Conservation (phyloP, 2,888 invertebrate genomes). For the Conistra vaccinii region DNA sequence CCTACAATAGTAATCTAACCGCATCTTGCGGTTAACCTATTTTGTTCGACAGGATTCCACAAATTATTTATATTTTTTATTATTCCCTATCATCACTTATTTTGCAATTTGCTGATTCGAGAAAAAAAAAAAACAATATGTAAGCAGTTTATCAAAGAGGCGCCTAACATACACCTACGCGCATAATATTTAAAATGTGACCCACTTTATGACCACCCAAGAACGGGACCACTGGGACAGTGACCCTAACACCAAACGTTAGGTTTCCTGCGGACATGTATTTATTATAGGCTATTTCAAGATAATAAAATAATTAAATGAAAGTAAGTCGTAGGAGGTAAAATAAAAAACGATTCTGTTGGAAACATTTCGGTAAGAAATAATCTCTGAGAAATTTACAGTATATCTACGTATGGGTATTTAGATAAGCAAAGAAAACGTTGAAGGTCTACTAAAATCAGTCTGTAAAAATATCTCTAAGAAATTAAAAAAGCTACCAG, state of each 20-base stretch:
- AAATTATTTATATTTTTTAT: not conserved
- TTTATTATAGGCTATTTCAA: constrained; percentile 15
- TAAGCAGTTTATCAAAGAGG: not conserved
- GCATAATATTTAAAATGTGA: constrained; percentile 28
- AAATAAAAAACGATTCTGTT: not conserved
- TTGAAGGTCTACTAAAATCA: not conserved
- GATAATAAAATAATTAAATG: not conserved
- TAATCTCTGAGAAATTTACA: not conserved
- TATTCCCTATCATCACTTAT: not conserved
- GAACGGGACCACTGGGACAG: constrained; percentile 28
- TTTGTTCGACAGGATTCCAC: not conserved
- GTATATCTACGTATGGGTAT: not conserved
- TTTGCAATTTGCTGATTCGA: constrained; percentile 6
- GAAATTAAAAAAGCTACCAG: not conserved
- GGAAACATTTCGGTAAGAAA: not conserved
- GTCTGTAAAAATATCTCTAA: not conserved
- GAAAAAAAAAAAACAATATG: not conserved
- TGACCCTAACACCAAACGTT: constrained; percentile 25
- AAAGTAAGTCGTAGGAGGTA: not conserved
- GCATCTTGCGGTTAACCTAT: not conserved
- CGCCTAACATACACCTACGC: constrained; percentile 12
- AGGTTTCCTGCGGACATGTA: constrained; percentile 9
- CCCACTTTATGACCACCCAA: constrained; percentile 25
- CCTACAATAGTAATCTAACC: not conserved
- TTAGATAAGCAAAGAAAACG: not conserved